Evolutionary conservation across 35 echinoderm and acorn worm species (phyloP).

Genomic region (Patiria miniata): DNA sequence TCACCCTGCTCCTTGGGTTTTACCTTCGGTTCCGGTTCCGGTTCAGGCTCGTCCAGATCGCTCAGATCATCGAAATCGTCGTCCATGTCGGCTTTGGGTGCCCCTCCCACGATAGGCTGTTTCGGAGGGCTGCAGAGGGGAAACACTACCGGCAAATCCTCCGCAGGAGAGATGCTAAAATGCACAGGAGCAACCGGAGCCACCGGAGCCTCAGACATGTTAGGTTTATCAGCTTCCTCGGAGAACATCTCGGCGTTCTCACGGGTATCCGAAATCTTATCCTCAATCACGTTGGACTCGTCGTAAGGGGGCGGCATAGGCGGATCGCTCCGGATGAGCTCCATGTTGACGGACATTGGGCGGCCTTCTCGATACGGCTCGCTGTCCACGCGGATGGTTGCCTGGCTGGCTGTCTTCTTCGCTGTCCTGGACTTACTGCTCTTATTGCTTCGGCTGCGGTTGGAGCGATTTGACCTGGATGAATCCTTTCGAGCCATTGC

Average conservation of each 20-base stretch:
- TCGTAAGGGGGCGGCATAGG: conserved; percentile 81
- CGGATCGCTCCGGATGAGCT: conserved; percentile 48
- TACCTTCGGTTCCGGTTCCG: background rate
- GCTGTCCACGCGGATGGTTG: conserved; percentile 65
- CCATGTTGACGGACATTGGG: conserved; percentile 83
- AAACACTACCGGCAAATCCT: background rate
- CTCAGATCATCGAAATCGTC: conserved; percentile 8
- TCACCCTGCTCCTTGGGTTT: too few species aligned
- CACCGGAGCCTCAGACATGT: background rate
- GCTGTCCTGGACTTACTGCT: conserved; percentile 49
- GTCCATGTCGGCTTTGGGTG: conserved; percentile 6
- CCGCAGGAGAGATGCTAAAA: background rate
- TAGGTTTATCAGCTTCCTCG: background rate
- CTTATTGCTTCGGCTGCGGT: conserved; percentile 56
- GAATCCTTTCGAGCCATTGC: conserved; percentile 19
- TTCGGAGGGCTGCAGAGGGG: background rate
- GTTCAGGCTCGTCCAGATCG: background rate
- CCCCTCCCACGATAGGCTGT: background rate
- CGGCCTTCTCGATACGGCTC: conserved; percentile 53
- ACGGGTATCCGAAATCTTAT: conserved; percentile 28
- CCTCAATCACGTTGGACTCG: conserved; percentile 79
- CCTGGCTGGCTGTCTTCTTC: conserved; percentile 70
- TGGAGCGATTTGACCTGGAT: conserved; percentile 35
- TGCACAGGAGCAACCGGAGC: conserved; percentile 5
- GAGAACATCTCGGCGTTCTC: conserved; percentile 17